Conservation (phyloP, 2,888 invertebrate species). For the Escarpia spicata region DNA sequence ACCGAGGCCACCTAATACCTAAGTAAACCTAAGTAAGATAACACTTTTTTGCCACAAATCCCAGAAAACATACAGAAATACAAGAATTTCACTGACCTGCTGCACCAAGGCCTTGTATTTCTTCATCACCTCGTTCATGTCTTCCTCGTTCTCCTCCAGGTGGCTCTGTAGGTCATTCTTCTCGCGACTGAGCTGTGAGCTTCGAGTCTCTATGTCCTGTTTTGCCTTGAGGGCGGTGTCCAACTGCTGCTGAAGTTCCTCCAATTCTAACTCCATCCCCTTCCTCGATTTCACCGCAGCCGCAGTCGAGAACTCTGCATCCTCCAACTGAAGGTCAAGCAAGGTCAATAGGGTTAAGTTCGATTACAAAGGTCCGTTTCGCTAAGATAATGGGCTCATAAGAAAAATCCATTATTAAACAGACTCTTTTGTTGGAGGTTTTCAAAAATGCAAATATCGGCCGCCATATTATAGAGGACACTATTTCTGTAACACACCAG, state of each 20-base stretch:
- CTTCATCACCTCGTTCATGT: conserved; percentile 88
- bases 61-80: too few relatives aligned
- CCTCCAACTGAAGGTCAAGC: conserved; percentile 77
- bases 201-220: conserved; percentile 81
- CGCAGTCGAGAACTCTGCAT: conserved; percentile 85
- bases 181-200: conserved; percentile 78
- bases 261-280: conserved; percentile 83
- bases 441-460: too few relatives aligned
- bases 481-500: too few relatives aligned
- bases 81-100: conserved; percentile 68
- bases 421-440: too few relatives aligned
- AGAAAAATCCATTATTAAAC: too few relatives aligned
- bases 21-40: too few relatives aligned
- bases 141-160: conserved; percentile 93
- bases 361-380: too few relatives aligned
- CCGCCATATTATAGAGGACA: too few relatives aligned
- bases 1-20: too few relatives aligned
- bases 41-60: too few relatives aligned
- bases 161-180: conserved; percentile 83
- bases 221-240: conserved; percentile 82
- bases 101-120: conserved; percentile 91
- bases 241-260: conserved; percentile 82
- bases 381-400: too few relatives aligned
- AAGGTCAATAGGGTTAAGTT: background rate
- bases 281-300: conserved; percentile 88